These are phyloP conservation scores for Holocentrus rufus DNA, from an alignment of 2,797 vertebrate genomes.

Conservation along the genomic window DNA sequence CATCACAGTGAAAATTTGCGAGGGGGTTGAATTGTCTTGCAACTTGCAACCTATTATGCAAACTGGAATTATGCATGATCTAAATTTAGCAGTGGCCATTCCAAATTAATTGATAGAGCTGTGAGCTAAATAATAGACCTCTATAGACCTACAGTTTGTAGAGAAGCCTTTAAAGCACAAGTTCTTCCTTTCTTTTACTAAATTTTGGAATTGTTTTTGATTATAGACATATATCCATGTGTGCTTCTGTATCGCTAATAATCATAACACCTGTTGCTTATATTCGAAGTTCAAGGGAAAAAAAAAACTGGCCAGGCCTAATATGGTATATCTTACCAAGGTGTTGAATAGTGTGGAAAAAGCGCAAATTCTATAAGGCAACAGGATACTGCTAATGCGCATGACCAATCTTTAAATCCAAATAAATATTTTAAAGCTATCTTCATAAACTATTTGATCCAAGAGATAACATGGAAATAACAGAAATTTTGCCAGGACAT, in stretches of 20 bases:
- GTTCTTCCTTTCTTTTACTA: slow-evolving; percentile 5
- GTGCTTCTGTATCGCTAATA: slow-evolving; percentile 39
- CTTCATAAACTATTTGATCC: slow-evolving; percentile 53
- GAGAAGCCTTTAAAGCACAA: background rate
- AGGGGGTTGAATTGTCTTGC: slow-evolving; percentile 18
- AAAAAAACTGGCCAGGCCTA: slow-evolving; percentile 40
- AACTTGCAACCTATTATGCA: slow-evolving; percentile 12
- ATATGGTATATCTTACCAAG: slow-evolving; percentile 17
- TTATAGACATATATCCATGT: slow-evolving; percentile 1
- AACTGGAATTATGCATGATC: slow-evolving; percentile 12
- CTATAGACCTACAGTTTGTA: background rate
- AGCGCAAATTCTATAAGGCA: slow-evolving; percentile 65
- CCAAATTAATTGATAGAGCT: slow-evolving; percentile 26
- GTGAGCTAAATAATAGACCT: slow-evolving; percentile 26
- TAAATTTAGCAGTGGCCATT: slow-evolving; percentile 33
- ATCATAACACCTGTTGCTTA: slow-evolving; percentile 49
- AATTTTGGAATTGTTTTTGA: background rate
- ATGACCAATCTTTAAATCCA: slow-evolving; percentile 52
- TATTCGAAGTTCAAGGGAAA: slow-evolving; percentile 42
- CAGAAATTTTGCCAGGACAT: slow-evolving; percentile 31
- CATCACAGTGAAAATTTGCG: slow-evolving; percentile 66
- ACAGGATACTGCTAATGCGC: slow-evolving; percentile 59
- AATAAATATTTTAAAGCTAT: slow-evolving; percentile 69
- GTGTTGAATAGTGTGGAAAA: slow-evolving; percentile 34
- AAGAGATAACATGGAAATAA: slow-evolving; percentile 23